phyloP scores from a whole-genome alignment of 2,797 vertebrate species.

The Neopelma chrysocephalum region DNA sequence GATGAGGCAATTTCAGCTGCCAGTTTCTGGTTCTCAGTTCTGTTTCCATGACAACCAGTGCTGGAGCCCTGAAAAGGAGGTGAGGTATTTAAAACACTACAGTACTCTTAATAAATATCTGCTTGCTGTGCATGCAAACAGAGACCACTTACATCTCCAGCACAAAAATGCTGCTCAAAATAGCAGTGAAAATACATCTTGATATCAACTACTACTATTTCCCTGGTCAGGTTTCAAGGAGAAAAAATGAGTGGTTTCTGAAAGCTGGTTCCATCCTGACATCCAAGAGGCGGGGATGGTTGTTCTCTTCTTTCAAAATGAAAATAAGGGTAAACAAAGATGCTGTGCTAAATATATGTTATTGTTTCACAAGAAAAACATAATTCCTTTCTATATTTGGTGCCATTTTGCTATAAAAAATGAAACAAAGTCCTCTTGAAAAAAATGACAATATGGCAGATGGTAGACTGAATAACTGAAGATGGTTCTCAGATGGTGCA shows the following conservation, averaged over 20 bases:
- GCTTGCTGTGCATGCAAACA: not conserved
- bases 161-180: not conserved
- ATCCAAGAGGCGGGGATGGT: not conserved
- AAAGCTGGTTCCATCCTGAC: not conserved
- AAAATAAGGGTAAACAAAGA: not conserved
- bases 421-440: not conserved
- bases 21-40: conserved; percentile 29
- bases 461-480: not conserved
- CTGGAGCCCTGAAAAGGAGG: conserved; percentile 1
- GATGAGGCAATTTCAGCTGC: conserved; percentile 48
- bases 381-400: not conserved
- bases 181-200: not conserved
- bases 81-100: conserved; percentile 28
- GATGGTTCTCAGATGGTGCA: rapidly evolving
- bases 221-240: not conserved
- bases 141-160: not conserved
- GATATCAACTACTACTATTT: not conserved
- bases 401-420: not conserved
- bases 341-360: not conserved
- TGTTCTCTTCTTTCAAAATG: not conserved
- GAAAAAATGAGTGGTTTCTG: not conserved
- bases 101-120: conserved; percentile 7
- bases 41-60: conserved; percentile 63
- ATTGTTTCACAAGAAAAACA: not conserved
- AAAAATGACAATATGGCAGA: not conserved